These are phyloP conservation scores for Lineus longissimus DNA, from an alignment of 1,140 invertebrate genomes.

Conservation along the genomic window DNA sequence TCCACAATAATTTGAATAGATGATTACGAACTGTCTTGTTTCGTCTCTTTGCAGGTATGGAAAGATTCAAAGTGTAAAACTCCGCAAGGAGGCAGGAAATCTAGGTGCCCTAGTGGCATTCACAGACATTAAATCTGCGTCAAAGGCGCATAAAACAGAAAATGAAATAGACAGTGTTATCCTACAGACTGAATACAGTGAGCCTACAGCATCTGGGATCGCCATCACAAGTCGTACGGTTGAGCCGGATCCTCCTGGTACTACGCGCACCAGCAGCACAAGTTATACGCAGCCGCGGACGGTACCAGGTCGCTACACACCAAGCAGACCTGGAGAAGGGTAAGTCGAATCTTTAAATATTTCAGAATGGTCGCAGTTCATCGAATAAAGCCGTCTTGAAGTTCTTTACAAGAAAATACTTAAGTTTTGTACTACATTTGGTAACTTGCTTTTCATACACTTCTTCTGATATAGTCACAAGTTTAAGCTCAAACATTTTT, in stretches of 20 bases:
- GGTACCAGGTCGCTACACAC: conserved; percentile 7
- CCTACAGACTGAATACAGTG: conserved; percentile 88
- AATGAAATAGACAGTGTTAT: conserved; percentile 79
- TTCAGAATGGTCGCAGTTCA: too few species aligned
- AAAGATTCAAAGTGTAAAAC: conserved; percentile 91
- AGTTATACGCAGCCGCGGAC: conserved; percentile 9
- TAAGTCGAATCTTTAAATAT: neutral
- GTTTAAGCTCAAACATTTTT: too few species aligned
- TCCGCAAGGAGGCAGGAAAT: conserved; percentile 65
- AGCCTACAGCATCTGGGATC: conserved; percentile 60
- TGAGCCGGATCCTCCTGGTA: conserved; percentile 23
- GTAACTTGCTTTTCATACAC: too few species aligned
- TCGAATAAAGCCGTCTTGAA: too few species aligned
- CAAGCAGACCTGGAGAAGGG: neutral
- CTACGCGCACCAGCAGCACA: conserved; percentile 14
- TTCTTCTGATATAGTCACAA: too few species aligned
- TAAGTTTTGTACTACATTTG: too few species aligned
- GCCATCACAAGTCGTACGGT: conserved; percentile 28
- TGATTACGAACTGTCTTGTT: too few species aligned
- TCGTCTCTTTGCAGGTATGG: conserved; percentile 73
- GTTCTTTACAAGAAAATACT: too few species aligned
- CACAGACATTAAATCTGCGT: conserved; percentile 93
- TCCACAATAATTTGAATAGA: too few species aligned
- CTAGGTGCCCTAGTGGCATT: conserved; percentile 84
- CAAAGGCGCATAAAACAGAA: conserved; percentile 85